A percentile compares a stretch with the other conserved stretches of the same genome.
phyloP scores from a whole-genome alignment of 2,113 vertebrate species.

The Psammodynastes pulverulentus region DNA sequence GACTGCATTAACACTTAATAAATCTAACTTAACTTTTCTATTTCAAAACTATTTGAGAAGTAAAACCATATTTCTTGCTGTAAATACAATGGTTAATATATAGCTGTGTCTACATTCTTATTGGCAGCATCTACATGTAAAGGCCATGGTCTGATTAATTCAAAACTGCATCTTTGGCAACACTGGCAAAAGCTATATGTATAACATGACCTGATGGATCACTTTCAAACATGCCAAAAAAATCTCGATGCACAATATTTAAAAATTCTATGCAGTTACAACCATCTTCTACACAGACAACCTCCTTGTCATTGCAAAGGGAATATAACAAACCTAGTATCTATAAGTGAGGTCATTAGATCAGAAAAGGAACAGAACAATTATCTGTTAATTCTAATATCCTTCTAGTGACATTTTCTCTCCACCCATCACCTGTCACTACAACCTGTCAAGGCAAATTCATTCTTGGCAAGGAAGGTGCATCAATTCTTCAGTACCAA shows the following conservation, averaged over 20 bases:
- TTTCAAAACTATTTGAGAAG: background rate
- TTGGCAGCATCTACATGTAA: background rate
- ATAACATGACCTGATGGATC: background rate
- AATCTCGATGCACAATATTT: background rate
- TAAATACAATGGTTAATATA: background rate
- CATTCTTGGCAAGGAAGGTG: background rate
- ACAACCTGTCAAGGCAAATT: background rate
- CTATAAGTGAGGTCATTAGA: no score
- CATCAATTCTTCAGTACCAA: background rate
- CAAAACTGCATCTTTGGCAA: background rate
- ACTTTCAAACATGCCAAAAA: background rate
- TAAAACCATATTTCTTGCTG: background rate
- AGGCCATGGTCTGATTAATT: background rate
- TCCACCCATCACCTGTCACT: background rate
- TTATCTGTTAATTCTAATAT: background rate
- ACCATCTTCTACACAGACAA: no score
- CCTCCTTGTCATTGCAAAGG: background rate
- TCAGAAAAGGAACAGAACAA: background rate
- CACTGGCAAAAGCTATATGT: background rate
- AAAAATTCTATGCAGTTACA: background rate
- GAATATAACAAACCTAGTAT: background rate
- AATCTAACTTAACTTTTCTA: background rate
- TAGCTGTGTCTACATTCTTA: background rate
- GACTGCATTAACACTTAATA: background rate
- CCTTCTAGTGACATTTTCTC: background rate